Evolutionary conservation across 2,113 vertebrate genomes (phyloP), one percentile per base, ranked within the genome.

Genomic region (Stigmatopora nigra): DNA sequence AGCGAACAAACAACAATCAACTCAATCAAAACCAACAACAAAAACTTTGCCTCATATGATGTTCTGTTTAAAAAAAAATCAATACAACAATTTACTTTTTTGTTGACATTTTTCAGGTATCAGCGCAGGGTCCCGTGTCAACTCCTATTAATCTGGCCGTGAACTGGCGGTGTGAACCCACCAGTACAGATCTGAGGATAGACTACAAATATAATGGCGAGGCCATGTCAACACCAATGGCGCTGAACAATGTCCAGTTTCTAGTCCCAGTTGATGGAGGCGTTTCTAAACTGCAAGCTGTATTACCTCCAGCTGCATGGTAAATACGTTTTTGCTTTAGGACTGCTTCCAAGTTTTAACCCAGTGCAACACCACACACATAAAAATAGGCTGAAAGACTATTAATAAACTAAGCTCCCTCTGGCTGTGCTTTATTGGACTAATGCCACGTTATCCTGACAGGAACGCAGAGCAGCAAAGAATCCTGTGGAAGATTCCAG

Each of bases 401-500:
- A 49, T 12, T 7, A 49, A 16, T 13, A 11, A 46, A 15, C 48
- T 38, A 20, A 65, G 11, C 11, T 20, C 7, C 20, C 4, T 31
- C 10, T 22, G 25, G 4, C 15, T 35, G 7, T 35, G 22, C 19
- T 19, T 71, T 5, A 48, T 14, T 57, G 1, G 1, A 16, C 19
- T 59, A 62, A 15, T 49, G 1, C 20, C 7, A 0, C 63, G 15
- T 38, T 79, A 35, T 81, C 64, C 78, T 78, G 11, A 77, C 63
- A 99, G 97, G 97, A 97, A 96, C 45, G 82, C 92, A 2, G 97
- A 99, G 61, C 96, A 98, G 70, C 93, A 99, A 77, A 92, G 92
- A 88, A 96, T 99, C 88, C 89, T 96, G 53, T 99, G 97, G 97
- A 99, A 98, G 87, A 98, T 99, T 84, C 96, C 96, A 0, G 96